Evolutionary conservation across 30 jellyfish, hydroid and myxozoan genomes (phyloP), one percentile per base, ranked within the genome.

Genomic region (Nemopilema nomurai): DNA sequence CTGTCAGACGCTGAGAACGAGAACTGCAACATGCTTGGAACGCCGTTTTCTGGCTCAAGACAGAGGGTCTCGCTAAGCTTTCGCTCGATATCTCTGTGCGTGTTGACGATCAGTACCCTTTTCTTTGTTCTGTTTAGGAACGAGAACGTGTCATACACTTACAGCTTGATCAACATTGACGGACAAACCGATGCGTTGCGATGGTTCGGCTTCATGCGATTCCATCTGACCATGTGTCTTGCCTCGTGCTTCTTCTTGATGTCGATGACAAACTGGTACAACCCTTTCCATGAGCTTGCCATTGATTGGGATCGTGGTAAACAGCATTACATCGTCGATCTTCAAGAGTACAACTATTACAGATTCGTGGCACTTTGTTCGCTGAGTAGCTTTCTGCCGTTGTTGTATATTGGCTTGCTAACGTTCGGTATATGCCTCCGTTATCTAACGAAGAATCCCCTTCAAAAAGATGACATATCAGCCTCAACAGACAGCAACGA

Each of bases 1-100:
- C 51, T 95, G 30, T 88, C 97, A 16, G 99, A 95, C 67, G 89
- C 97, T 0, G 99, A 95, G 73, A 95, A 95, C 69, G 97, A 86
- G 70, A 25, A 63, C 79, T 95, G 99, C 69, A 95, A 95, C 67
- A 77, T 95, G 93, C 77, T 28, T 64, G 99, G 97, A 20, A 95
- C 99, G 4, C 96, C 96, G 28, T 95, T 95, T 52, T 84, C 96
- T 24, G 99, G 99, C 16, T 90, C 99, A 3, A 52, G 68, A 67
- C 95, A 77, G 76, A 88, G 50, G 22, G 51, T 96, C 27, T 78
- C 99, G 0, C 62, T 81, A 21, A 95, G 94, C 70, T 82, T 90
- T 62, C 91, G 96, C 23, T 95, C 97, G 26, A 26, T 90, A 3
- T 49, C 87, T 16, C 82, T 96, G 17, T 80, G 96, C 49, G 30